Evolutionary conservation across 2,888 invertebrate species (phyloP).

Genomic region (Eupithecia abbreviata): DNA sequence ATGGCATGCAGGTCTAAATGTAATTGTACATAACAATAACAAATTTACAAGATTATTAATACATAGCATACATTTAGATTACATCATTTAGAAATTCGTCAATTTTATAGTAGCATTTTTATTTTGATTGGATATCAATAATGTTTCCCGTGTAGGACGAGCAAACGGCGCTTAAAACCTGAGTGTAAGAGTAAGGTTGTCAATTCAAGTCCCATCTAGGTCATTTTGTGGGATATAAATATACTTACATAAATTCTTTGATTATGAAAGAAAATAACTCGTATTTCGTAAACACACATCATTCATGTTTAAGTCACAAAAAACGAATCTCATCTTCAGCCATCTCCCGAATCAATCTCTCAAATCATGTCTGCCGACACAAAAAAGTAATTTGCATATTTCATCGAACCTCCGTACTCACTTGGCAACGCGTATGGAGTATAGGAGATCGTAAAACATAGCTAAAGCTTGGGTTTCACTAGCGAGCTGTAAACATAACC

Average conservation of each 20-base stretch:
- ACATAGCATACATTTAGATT: too few relatives aligned
- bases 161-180: neutral
- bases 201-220: neutral
- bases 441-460: conserved; percentile 51
- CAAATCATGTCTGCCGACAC: conserved; percentile 50
- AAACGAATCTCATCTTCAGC: conserved; percentile 13
- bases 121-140: neutral
- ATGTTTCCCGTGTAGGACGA: neutral
- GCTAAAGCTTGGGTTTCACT: neutral
- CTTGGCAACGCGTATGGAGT: conserved; percentile 64
- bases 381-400: conserved; percentile 66
- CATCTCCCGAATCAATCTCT: conserved; percentile 46
- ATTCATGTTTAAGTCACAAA: conserved; percentile 7
- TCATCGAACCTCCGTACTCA: conserved; percentile 68
- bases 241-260: neutral
- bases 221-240: neutral
- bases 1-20: too few relatives aligned
- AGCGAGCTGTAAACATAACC: neutral
- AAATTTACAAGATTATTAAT: too few relatives aligned
- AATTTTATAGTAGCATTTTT: too few relatives aligned
- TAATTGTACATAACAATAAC: too few relatives aligned
- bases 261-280: neutral
- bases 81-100: too few relatives aligned
- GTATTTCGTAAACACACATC: neutral
- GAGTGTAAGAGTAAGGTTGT: neutral